These are phyloP conservation scores for Notiomystis cincta DNA, from an alignment of 2,113 vertebrate species.

Conservation along the genomic window DNA sequence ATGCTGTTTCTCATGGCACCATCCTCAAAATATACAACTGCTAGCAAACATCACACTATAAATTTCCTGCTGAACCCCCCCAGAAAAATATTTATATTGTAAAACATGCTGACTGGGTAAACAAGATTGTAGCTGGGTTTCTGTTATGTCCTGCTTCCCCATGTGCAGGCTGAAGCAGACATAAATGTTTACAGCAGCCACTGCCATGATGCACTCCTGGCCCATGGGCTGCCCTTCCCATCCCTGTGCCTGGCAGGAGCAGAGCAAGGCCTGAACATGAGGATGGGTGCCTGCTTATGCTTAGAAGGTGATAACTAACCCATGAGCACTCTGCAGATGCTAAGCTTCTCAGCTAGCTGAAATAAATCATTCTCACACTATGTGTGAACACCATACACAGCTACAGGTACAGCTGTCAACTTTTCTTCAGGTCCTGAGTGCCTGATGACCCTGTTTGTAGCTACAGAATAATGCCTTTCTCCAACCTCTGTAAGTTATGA, in stretches of 20 bases:
- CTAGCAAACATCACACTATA: background rate
- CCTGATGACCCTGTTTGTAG: background rate
- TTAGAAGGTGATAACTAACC: background rate
- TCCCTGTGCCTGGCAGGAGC: background rate
- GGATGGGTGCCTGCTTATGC: background rate
- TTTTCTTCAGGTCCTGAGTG: background rate
- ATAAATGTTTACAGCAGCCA: background rate
- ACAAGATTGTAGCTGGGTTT: background rate
- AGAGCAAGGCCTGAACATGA: background rate
- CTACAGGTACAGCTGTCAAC: background rate
- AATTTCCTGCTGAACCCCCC: background rate
- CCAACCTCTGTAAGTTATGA: background rate
- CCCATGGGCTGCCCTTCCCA: background rate
- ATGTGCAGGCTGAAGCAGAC: background rate
- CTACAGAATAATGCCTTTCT: background rate
- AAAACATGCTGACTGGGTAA: background rate
- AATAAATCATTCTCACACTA: background rate
- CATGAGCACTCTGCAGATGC: background rate
- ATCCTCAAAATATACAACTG: background rate
- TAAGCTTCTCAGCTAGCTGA: background rate
- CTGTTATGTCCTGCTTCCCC: background rate
- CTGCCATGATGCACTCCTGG: background rate
- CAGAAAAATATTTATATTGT: slow-evolving; percentile 19
- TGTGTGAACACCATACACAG: background rate
- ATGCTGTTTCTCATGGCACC: slow-evolving; percentile 20